Evolutionary conservation across 37 sponge, comb jelly and placozoan genomes (phyloP), one percentile per base, ranked within the genome.

Genomic region (Halisarca cf. caerulea): DNA sequence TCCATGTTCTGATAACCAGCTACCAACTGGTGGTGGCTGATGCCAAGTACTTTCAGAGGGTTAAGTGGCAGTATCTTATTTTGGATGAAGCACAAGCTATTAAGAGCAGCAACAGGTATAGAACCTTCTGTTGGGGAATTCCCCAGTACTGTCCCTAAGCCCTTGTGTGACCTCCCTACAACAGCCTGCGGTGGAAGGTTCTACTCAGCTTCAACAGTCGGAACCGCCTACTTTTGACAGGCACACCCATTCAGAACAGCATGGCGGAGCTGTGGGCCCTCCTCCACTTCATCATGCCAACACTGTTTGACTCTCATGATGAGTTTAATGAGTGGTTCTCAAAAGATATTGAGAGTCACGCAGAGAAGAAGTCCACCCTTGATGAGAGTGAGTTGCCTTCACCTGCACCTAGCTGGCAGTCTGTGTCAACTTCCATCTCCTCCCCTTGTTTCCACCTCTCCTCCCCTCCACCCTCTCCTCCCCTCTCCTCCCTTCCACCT

Each of bases 181-280:
- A 0, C 66, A 95, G 96, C 87, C 66, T 90, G 58, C 80, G 96
- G 20, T 95, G 96, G 96, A 92, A 93, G 79, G 68, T 95, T 6
- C 86, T 97, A 66, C 81, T 97, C 57, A 88, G 93, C 60, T 97
- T 97, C 88, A 97, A 92, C 81, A 94, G 97, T 83, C 84, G 97
- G 1, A 97, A 97, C 77, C 86, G 97, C 5, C 90, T 97, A 15
- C 88, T 97, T 39, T 79, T 97, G 43, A 97, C 97, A 23, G 97
- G 97, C 51, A 97, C 97, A 23, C 97, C 97, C 27, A 97, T 97
- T 9, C 97, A 97, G 91, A 97, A 97, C 87, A 94, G 88, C 47
- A 97, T 97, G 97, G 95, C 94, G n/a, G 97, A 97, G 94, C 80
- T 97, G 79, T 97, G 97, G 97, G 97, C 97, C 3, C 85, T 97